Evolutionary conservation across 1,140 invertebrate species (phyloP).

Genomic region (Aphelenchoides besseyi): DNA sequence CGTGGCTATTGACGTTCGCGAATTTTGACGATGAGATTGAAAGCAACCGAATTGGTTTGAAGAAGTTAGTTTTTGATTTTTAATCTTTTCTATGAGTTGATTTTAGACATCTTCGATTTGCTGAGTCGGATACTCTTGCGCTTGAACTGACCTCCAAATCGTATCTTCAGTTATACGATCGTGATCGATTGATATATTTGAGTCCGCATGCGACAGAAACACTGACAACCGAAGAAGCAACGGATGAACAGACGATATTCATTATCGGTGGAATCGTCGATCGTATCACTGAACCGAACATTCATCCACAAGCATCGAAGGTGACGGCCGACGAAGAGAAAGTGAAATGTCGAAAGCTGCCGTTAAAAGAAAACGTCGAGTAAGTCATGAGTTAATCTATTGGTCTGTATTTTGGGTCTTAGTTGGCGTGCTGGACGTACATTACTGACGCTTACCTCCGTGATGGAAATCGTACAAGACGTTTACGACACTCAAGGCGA

Average conservation of each 20-base stretch:
- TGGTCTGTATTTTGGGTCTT: neutral
- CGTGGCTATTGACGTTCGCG: conserved; percentile 41
- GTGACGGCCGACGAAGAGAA: conserved; percentile 33
- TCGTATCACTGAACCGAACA: conserved; percentile 38
- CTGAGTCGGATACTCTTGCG: neutral
- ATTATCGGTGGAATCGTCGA: conserved; percentile 53
- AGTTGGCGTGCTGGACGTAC: conserved; percentile 42
- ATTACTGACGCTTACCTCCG: conserved; percentile 41
- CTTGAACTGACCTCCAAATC: conserved; percentile 10
- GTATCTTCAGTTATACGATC: conserved; percentile 15
- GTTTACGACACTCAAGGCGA: conserved; percentile 32
- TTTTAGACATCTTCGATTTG: conserved; percentile 26
- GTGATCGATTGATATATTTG: conserved; percentile 33
- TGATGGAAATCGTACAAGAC: conserved; percentile 40
- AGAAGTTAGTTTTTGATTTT: neutral
- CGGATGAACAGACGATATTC: conserved; percentile 34
- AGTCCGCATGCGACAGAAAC: conserved; percentile 43
- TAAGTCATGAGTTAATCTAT: conserved; percentile 34
- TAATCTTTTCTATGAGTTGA: neutral
- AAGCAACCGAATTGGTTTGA: conserved; percentile 4
- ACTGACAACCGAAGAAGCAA: conserved; percentile 20
- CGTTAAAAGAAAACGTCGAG: conserved; percentile 39
- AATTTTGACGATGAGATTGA: conserved; percentile 32
- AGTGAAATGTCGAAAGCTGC: conserved; percentile 29
- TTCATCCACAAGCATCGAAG: conserved; percentile 38